These are phyloP conservation scores for Pseudomyrmex sp. DNA, from an alignment of 1,140 invertebrate species.

Conservation along the genomic window DNA sequence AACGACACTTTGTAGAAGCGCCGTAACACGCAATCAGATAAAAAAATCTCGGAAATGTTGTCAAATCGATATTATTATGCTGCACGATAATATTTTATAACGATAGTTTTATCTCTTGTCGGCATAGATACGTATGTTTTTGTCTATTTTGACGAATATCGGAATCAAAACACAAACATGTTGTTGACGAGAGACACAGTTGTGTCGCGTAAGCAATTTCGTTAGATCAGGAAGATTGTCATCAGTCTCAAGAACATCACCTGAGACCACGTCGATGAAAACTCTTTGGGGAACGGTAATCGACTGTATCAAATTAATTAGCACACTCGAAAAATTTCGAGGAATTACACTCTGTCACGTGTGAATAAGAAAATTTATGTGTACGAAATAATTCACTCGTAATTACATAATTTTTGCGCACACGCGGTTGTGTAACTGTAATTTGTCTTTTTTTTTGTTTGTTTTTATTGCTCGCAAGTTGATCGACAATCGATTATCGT, in stretches of 20 bases:
- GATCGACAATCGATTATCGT: not conserved
- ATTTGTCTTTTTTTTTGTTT: not conserved
- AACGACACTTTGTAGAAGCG: not conserved
- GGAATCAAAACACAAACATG: conserved; percentile 5
- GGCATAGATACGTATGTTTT: not conserved
- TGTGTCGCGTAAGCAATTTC: conserved; percentile 33
- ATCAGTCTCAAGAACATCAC: not conserved
- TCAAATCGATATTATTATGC: conserved; percentile 6
- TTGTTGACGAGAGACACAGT: conserved; percentile 41
- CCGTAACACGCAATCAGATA: not conserved
- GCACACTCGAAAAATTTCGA: not conserved
- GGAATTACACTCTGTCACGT: not conserved
- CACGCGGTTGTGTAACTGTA: not conserved
- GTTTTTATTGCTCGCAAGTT: not conserved
- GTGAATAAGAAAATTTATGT: conserved; percentile 6
- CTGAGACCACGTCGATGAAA: conserved; percentile 14
- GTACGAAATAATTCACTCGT: not conserved
- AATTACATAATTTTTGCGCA: too few relatives aligned
- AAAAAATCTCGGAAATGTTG: conserved; percentile 7
- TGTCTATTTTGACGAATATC: conserved; percentile 8
- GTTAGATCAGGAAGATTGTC: conserved; percentile 7
- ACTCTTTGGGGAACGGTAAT: not conserved
- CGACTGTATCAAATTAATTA: conserved; percentile 21
- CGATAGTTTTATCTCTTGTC: conserved; percentile 11
- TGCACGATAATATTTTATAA: conserved; percentile 2